Evolutionary conservation across 2,113 vertebrate species (phyloP), one percentile per base, ranked within the genome.

Genomic region (Pterocles burchelli): DNA sequence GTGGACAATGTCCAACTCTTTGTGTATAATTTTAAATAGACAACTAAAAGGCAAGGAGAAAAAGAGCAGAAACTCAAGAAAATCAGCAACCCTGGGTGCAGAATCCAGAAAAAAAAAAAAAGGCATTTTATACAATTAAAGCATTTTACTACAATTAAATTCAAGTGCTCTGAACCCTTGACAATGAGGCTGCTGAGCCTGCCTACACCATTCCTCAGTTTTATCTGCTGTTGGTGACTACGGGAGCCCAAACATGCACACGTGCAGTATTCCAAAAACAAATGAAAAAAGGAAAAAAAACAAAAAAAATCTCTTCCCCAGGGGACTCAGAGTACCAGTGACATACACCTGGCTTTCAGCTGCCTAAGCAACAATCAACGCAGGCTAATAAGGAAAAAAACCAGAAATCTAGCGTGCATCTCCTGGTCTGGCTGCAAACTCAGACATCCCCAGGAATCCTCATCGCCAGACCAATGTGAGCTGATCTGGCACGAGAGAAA

Each of bases 241-340:
- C 0, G 0, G 68, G 51, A 95, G 24, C 61, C 54, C 76, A 22
- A 72, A 21, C n/a, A 9, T 1, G 26, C 22, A 24, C 79, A 51
- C 0, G 0, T 20, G 15, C 13, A 38, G 38, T 3, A 16, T 28
- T 13, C 57, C 71, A 36, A 80, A 74, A 88, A 11, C 1, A 7
- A 46, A 33, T 2, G 29, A 3, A 19, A 66, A 78, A 75, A 31
- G 51, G 54, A 10, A 25, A 13, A 24, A 24, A 28, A 25, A n/a
- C n/a, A n/a, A 20, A 20, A 46, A 25, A 5, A 25, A 45, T 16
- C 58, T 55, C 29, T 87, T 62, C 65, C n/a, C 38, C 6, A 4
- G 1, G 22, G 1, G 2, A 4, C 26, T 76, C 1, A 0, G 68
- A 5, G 10, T 11, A 33, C 6, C 24, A 28, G 46, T 7, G n/a